Percentiles rank a stretch among this genome's conserved stretches.
Conservation (phyloP, 1,140 invertebrate genomes). For the Drosophila dunni region DNA sequence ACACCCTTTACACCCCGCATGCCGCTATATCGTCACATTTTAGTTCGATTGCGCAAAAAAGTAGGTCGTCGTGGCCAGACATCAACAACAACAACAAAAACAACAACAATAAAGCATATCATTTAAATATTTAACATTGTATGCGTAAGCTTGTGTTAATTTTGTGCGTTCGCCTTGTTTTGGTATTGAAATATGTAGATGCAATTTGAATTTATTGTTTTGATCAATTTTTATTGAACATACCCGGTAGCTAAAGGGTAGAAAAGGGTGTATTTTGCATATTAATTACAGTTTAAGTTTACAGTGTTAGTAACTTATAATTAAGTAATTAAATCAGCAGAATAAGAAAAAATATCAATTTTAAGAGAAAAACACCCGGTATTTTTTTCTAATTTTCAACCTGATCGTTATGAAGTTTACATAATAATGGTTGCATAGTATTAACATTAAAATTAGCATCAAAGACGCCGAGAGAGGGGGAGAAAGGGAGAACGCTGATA, state of each 20-base stretch:
- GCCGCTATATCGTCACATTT: conserved; percentile 59
- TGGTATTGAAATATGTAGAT: conserved; percentile 59
- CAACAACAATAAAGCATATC: conserved; percentile 69
- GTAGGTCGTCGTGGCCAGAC: conserved; percentile 78
- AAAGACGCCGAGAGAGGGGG: no score
- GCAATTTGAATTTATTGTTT: conserved; percentile 56
- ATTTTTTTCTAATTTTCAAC: no score
- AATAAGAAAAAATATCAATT: no score
- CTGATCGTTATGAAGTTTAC: no score
- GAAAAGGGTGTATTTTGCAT: no score
- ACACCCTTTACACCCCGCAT: conserved; percentile 23
- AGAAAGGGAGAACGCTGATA: no score
- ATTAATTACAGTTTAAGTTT: no score
- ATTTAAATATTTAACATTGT: conserved; percentile 77
- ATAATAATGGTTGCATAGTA: no score
- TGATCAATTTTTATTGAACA: conserved; percentile 13
- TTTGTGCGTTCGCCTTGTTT: conserved; percentile 53
- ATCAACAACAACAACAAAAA: conserved; percentile 32
- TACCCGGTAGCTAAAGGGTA: background rate
- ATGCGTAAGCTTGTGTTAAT: conserved; percentile 54
- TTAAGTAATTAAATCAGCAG: no score
- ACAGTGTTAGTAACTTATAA: no score
- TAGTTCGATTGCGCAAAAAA: conserved; percentile 80
- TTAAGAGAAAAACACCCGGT: no score
- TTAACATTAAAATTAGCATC: no score